Base-by-base conservation (phyloP, 2,113 vertebrate species). In the Malurus alboscapulatus region DNA sequence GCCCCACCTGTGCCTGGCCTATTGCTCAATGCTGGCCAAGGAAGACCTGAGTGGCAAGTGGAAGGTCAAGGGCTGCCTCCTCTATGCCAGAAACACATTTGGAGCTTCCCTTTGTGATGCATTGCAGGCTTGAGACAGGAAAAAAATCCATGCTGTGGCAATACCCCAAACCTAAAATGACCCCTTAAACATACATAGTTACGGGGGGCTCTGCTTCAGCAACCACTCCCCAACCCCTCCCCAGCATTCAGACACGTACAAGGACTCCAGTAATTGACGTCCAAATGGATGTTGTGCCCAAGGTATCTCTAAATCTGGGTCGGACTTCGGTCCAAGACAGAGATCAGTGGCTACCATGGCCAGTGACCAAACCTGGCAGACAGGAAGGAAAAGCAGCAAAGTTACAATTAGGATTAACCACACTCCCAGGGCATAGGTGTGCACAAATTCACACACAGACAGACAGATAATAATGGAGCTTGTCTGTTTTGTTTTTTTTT, bases 201-300 rank as follows among this genome's bases (percentile, higher is more conserved):
- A 72, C 4, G 26, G 79, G 89, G 32, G 44, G 21, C 51, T 76
- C 38, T 80, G 50, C 92, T 80, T 84, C 69, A 66, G 78, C 40
- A 77, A 24, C 42, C 68, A 26, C 57, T 59, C 48, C 85, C 82
- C 78, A 84, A 17, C 38, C 78, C 89, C 82, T 76, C 77, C 86
- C 66, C 29, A 10, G 82, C 83, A 63, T 54, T 93, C 74, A 82
- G 83, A 68, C 75, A 97, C 99, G 97, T 98, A 99, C 99, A 99
- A 95, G 14, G 98, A 99, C 88, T 99, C 98, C 97, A 99, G 97
- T 76, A 99, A 98, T 88, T 98, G 99, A 84, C 99, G 98, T 51
- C 99, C 99, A 74, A 99, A 99, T 1, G 99, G 99, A 94, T 99
- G 99, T 87, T 98, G 98, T 90, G 99, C 99, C 99, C 99, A 99